phyloP scores from a whole-genome alignment of 30 jellyfish, hydroid and myxozoan species.

The Pseudorhiza aurosa region DNA sequence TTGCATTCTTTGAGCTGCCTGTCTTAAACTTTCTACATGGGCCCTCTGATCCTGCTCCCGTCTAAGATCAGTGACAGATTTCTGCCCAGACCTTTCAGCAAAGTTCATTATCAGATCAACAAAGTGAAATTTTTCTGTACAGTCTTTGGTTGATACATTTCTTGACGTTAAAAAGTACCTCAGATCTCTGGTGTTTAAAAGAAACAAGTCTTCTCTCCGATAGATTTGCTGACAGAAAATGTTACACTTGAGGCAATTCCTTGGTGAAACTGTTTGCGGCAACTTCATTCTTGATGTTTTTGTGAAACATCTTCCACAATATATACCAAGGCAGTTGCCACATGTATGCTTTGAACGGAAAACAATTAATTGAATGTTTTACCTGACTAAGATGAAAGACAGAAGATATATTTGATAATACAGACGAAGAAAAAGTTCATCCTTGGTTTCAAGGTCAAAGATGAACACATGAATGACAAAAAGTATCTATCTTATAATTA shows the following conservation, averaged over 20 bases:
- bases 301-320: conserved; percentile 84
- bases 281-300: conserved; percentile 49
- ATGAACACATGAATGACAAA: no score
- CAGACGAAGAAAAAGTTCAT: background rate
- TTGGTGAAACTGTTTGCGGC: conserved; percentile 2
- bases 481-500: no score
- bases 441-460: no score
- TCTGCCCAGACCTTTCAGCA: conserved; percentile 87
- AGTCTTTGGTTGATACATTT: conserved; percentile 68
- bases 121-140: conserved; percentile 87
- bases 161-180: conserved; percentile 56
- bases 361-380: no score
- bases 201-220: conserved; percentile 80
- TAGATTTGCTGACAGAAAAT: conserved; percentile 44
- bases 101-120: conserved; percentile 92
- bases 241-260: conserved; percentile 77
- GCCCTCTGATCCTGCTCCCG: conserved; percentile 54
- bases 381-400: no score
- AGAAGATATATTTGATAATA: no score
- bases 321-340: conserved; percentile 70
- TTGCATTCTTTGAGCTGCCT: conserved; percentile 75
- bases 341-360: conserved; percentile 64
- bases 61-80: conserved; percentile 73
- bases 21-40: conserved; percentile 78
- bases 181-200: conserved; percentile 77